A percentile compares a stretch with the other conserved stretches of the same genome.
Evolutionary conservation across 2,113 vertebrate species (phyloP).

Genomic region (Nettapus auritus): DNA sequence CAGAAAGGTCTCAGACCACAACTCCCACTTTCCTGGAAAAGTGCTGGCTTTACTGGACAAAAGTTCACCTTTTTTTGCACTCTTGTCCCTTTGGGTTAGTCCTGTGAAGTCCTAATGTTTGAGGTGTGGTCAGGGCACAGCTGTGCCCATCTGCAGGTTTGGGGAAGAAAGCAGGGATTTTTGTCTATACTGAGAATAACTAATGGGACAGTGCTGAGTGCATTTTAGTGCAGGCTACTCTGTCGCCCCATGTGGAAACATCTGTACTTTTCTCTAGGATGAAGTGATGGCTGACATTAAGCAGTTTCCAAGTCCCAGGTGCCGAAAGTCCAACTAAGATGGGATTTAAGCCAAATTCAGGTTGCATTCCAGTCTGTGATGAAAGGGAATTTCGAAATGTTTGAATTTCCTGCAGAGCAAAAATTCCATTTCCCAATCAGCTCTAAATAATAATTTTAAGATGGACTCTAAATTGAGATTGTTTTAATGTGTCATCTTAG

Average conservation of each 20-base stretch:
- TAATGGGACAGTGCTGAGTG: neutral
- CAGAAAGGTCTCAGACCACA: neutral
- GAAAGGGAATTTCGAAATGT: conserved; percentile 43
- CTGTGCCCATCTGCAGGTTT: fast-evolving
- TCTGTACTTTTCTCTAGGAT: conserved; percentile 19
- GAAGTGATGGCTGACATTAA: conserved; percentile 56
- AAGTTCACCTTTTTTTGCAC: neutral
- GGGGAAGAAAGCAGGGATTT: neutral
- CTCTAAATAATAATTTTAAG: conserved; percentile 47
- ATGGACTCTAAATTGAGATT: neutral
- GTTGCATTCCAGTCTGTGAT: conserved; percentile 54
- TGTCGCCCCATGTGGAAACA: conserved; percentile 12
- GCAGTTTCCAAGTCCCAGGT: conserved; percentile 63
- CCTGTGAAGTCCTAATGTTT: neutral
- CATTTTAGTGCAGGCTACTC: neutral
- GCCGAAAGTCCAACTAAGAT: conserved; percentile 37
- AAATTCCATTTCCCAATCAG: conserved; percentile 60
- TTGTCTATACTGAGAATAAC: neutral
- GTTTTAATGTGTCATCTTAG: conserved; percentile 42
- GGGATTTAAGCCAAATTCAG: conserved; percentile 59
- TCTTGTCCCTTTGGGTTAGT: fast-evolving
- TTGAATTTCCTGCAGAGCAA: conserved; percentile 39
- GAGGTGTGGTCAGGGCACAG: neutral
- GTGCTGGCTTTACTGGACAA: neutral
- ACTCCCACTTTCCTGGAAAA: neutral